Conservation (phyloP, 2,888 invertebrate genomes). For the Synergus gifuensis region DNA sequence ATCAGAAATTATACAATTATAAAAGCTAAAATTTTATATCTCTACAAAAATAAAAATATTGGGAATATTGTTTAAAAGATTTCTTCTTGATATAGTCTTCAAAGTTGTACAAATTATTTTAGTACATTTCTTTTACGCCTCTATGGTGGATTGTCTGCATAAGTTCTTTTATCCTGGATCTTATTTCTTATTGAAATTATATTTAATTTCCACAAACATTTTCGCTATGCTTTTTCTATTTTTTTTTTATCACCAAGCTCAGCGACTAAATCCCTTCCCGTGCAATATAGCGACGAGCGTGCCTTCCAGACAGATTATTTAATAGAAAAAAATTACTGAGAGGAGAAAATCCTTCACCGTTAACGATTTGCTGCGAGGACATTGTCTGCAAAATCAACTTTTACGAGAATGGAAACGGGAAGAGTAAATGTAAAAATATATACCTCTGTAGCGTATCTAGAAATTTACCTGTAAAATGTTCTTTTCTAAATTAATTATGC, state of each 20-base stretch:
- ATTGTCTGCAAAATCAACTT: slow-evolving; percentile 35
- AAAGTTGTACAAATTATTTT: no score
- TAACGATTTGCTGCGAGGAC: slow-evolving; percentile 28
- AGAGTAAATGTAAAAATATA: not conserved
- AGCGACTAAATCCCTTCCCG: slow-evolving; percentile 8
- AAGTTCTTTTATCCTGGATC: not conserved
- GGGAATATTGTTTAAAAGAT: not conserved
- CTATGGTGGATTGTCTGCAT: not conserved
- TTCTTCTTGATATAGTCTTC: not conserved
- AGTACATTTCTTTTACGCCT: not conserved
- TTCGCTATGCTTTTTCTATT: not conserved
- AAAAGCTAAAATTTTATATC: not conserved
- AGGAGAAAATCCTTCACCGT: slow-evolving; percentile 27
- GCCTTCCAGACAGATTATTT: slow-evolving; percentile 17
- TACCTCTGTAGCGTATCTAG: not conserved
- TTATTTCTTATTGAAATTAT: slow-evolving; percentile 35
- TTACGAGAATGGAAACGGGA: slow-evolving; percentile 5
- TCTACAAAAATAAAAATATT: not conserved
- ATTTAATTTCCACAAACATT: slow-evolving; percentile 35
- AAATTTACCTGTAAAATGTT: not conserved
- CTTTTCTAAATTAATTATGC: not conserved
- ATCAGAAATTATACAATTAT: not conserved
- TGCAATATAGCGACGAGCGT: not conserved
- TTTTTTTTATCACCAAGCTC: slow-evolving; percentile 34
- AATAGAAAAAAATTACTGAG: slow-evolving; percentile 21